Conservation (phyloP, 2,888 invertebrate species). For the Meteorus colon region DNA sequence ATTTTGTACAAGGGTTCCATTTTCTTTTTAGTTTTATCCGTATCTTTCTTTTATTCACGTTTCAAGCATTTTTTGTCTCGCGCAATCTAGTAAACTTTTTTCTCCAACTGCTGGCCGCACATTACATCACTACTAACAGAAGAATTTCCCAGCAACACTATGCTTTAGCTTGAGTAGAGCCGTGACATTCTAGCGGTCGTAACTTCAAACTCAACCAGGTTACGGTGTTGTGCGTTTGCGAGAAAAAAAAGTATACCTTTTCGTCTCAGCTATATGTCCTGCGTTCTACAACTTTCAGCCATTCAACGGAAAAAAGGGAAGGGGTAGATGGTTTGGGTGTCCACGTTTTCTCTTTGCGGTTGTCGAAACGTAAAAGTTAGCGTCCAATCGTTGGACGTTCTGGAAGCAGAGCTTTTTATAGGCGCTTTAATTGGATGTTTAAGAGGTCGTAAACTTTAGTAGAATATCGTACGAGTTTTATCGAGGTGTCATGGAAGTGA, state of each 20-base stretch:
- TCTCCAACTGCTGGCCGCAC: background rate
- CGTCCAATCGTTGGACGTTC: slow-evolving; percentile 56
- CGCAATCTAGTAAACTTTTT: slow-evolving; percentile 17
- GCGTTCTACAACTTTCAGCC: slow-evolving; percentile 11
- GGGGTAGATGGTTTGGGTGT: slow-evolving; percentile 24
- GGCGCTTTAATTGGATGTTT: slow-evolving; percentile 63
- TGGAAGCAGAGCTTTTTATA: slow-evolving; percentile 60
- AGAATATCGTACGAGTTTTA: slow-evolving; percentile 47
- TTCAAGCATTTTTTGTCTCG: slow-evolving; percentile 9
- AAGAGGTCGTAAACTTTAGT: slow-evolving; percentile 57
- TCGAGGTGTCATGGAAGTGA: slow-evolving; percentile 44
- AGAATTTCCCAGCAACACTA: slow-evolving; percentile 18
- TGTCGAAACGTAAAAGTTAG: slow-evolving; percentile 50
- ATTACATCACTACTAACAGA: slow-evolving; percentile 29
- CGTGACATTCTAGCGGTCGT: slow-evolving; percentile 28
- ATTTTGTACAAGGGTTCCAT: slow-evolving; percentile 48
- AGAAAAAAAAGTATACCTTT: slow-evolving; percentile 8
- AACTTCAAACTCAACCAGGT: slow-evolving; percentile 33
- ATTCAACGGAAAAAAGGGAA: slow-evolving; percentile 11
- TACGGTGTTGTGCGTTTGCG: slow-evolving; percentile 23
- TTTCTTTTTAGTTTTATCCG: slow-evolving; percentile 11
- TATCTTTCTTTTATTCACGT: background rate
- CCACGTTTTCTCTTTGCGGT: slow-evolving; percentile 31
- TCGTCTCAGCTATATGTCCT: background rate
- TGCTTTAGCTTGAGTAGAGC: slow-evolving; percentile 7